A percentile compares a stretch with the other conserved stretches of the same genome.
Evolutionary conservation across 2,113 vertebrate species (phyloP).

Genomic region (Sylvilagus bachmani): DNA sequence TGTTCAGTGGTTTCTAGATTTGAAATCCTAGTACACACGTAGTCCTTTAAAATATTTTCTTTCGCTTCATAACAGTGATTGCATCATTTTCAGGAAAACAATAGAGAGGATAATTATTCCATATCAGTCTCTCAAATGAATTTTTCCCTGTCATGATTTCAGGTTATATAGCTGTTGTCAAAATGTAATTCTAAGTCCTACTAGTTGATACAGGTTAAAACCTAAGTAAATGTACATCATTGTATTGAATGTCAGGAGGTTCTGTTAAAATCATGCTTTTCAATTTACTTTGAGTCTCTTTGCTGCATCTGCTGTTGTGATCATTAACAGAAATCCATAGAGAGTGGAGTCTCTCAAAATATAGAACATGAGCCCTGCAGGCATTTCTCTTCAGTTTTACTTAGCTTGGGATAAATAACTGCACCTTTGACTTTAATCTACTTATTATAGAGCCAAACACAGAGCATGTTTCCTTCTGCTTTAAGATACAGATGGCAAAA

Average conservation of each 20-base stretch:
- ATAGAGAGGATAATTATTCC: not conserved
- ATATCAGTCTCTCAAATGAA: not conserved
- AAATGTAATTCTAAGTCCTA: not conserved
- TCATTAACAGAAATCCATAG: constrained; percentile 41
- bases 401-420: constrained; percentile 15
- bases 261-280: constrained; percentile 48
- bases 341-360: constrained; percentile 42
- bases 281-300: constrained; percentile 45
- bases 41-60: not conserved
- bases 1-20: not conserved
- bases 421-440: constrained; percentile 57
- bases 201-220: not conserved
- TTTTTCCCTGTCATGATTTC: not conserved
- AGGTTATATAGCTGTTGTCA: not conserved
- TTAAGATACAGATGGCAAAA: constrained; percentile 64
- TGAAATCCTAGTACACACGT: not conserved
- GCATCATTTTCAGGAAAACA: not conserved
- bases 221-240: not conserved
- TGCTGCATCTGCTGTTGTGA: not conserved
- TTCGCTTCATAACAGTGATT: not conserved
- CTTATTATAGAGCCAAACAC: not conserved
- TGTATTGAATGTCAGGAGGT: not conserved
- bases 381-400: constrained; percentile 53
- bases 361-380: not conserved
- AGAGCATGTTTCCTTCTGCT: not conserved